phyloP scores from a whole-genome alignment of 1,140 invertebrate genomes.

The Ectropis grisescens region DNA sequence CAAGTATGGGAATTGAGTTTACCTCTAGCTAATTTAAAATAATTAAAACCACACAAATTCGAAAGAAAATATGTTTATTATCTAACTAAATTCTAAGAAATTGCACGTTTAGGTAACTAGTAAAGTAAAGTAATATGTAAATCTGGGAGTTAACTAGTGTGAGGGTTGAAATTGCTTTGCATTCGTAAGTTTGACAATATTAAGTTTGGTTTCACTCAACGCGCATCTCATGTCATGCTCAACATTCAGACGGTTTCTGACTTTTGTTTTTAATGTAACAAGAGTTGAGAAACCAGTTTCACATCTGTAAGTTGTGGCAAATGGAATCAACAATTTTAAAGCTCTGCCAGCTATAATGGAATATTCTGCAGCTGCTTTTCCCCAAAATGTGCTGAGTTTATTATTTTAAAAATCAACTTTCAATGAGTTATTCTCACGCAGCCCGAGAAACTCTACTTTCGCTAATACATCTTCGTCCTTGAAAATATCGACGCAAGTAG shows the following conservation, averaged over 20 bases:
- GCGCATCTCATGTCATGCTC: slow-evolving; percentile 13
- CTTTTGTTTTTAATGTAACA: slow-evolving; percentile 24
- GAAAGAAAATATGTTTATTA: too few species aligned
- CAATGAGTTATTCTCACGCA: slow-evolving; percentile 15
- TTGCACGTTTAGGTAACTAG: too few species aligned
- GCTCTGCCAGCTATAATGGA: slow-evolving; percentile 19
- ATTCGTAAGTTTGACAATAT: slow-evolving; percentile 13
- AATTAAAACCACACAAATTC: too few species aligned
- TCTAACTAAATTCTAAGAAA: too few species aligned
- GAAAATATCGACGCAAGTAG: slow-evolving; percentile 15
- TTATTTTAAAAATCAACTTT: slow-evolving; percentile 22
- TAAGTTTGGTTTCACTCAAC: slow-evolving; percentile 17
- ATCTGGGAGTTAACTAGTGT: neutral
- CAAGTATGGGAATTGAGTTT: too few species aligned
- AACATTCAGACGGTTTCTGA: slow-evolving; percentile 22
- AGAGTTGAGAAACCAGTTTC: slow-evolving; percentile 21
- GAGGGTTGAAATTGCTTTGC: slow-evolving; percentile 6
- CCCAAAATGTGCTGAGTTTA: slow-evolving; percentile 18
- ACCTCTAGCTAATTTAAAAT: too few species aligned
- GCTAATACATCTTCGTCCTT: slow-evolving; percentile 17
- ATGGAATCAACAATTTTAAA: slow-evolving; percentile 22
- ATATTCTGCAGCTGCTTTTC: slow-evolving; percentile 17
- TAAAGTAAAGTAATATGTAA: too few species aligned
- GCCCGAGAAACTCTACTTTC: slow-evolving; percentile 21
- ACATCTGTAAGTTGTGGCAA: slow-evolving; percentile 23